Conservation (phyloP, 2,113 vertebrate species). For the Typhlomys cinereus region DNA sequence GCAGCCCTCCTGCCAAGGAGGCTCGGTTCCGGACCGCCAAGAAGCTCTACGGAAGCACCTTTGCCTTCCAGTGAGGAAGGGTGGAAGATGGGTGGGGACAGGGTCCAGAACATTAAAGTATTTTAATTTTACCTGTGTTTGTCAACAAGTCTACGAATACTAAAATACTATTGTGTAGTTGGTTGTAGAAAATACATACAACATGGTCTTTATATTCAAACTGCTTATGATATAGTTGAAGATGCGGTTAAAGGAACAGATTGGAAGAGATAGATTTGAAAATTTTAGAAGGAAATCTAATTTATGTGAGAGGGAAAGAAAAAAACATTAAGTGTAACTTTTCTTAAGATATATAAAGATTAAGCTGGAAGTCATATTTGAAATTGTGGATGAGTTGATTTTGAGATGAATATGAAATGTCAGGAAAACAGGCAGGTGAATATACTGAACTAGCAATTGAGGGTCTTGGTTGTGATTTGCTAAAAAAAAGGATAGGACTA, state of each 20-base stretch:
- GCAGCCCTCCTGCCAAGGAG: conserved; percentile 98
- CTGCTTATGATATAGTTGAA: conserved; percentile 1
- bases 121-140: neutral
- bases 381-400: neutral
- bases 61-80: conserved; percentile 97
- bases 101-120: neutral
- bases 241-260: neutral
- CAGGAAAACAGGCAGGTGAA: neutral
- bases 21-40: conserved; percentile 99
- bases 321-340: neutral
- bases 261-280: conserved; percentile 14
- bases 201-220: conserved; percentile 18
- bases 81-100: neutral
- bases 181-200: neutral
- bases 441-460: conserved; percentile 18
- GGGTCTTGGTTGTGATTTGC: neutral
- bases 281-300: conserved; percentile 30
- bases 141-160: neutral
- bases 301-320: neutral
- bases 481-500: neutral
- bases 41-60: conserved; percentile 99
- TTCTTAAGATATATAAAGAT: conserved; percentile 10
- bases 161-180: conserved; percentile 12
- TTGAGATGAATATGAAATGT: conserved; percentile 43
- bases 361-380: neutral